Base-by-base conservation (phyloP, 2,888 invertebrate genomes). In the Argyra leucocephala region DNA sequence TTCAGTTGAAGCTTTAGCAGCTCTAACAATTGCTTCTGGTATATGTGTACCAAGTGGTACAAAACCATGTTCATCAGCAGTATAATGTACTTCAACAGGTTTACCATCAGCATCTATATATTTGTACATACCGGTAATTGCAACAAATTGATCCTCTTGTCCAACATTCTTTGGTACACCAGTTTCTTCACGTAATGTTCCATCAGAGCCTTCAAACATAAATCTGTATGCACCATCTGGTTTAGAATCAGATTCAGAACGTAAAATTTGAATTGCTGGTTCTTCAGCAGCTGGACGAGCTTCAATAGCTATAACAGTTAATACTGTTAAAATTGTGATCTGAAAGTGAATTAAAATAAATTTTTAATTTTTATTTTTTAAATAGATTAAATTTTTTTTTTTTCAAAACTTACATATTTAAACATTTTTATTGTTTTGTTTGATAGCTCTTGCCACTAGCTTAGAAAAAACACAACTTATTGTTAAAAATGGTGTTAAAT, bases 31-130 rank as follows among this genome's bases (percentile, higher is more conserved):
- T 64, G 73, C 69, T 21, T 74, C 72, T 36, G 73, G 67, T 61
- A 78, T 78, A 62, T 73, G 72, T 48, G 70, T 74, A 5, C 78
- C 78, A 61, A 75, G 73, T 63, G 78, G 78, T n/a, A 79, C 78
- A 63, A 78, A 78, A 15, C 78, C 78, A 66, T 73, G 74, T 63
- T 77, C 71, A 68, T 76, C 76, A 62, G 78, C 78, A 57, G 72
- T 77, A 62, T 78, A 78, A 62, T 72, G 71, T 0, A 78, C 78
- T n/a, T 74, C 70, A 3, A 77, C 73, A 66, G 76, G 74, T 65
- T 77, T 71, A 67, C 76, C 78, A 66, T 75, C 71, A 61, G 70
- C 70, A 71, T 78, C 78, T 26, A 73, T 70, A 67, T 76, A 78
- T 22, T 75, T 74, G 68, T 78, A 78, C 48, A 75, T 74, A 62